Conservation (phyloP, 2,888 invertebrate genomes). For the Desoria tigrina region DNA sequence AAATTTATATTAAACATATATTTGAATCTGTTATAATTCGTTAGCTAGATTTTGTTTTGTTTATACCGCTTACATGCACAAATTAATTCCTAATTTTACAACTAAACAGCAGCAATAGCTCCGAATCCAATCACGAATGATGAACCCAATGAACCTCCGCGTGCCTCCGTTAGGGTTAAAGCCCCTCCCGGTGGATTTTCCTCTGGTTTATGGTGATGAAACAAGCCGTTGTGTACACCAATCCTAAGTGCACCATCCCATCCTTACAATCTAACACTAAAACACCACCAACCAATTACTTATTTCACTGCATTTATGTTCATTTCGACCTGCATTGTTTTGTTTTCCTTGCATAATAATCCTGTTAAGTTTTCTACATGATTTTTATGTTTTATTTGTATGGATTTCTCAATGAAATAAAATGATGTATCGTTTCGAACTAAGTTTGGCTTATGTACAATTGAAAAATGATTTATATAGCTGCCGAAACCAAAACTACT, state of each 20-base stretch:
- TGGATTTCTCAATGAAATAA: background rate
- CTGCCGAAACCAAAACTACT: constrained; percentile 71
- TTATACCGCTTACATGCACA: constrained; percentile 54
- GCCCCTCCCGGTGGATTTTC: constrained; percentile 56
- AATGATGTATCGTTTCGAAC: background rate
- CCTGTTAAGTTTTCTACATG: background rate
- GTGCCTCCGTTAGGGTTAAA: constrained; percentile 54
- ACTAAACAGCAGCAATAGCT: too few relatives aligned
- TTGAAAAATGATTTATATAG: constrained; percentile 57
- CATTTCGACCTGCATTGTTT: constrained; percentile 7
- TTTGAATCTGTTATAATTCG: constrained; percentile 40
- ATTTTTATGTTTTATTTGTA: background rate
- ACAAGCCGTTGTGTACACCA: background rate
- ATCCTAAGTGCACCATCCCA: background rate
- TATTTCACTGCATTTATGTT: constrained; percentile 6
- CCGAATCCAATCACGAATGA: constrained; percentile 27
- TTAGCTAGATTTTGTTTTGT: constrained; percentile 59
- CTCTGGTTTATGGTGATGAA: constrained; percentile 55
- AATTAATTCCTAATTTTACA: too few relatives aligned
- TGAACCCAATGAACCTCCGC: constrained; percentile 56
- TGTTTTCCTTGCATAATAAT: too few relatives aligned
- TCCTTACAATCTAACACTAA: background rate
- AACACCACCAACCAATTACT: constrained; percentile 12
- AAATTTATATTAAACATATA: constrained; percentile 14
- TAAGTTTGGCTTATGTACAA: constrained; percentile 1